Base-by-base conservation (phyloP, 2,888 invertebrate genomes). In the Tholera decimalis region DNA sequence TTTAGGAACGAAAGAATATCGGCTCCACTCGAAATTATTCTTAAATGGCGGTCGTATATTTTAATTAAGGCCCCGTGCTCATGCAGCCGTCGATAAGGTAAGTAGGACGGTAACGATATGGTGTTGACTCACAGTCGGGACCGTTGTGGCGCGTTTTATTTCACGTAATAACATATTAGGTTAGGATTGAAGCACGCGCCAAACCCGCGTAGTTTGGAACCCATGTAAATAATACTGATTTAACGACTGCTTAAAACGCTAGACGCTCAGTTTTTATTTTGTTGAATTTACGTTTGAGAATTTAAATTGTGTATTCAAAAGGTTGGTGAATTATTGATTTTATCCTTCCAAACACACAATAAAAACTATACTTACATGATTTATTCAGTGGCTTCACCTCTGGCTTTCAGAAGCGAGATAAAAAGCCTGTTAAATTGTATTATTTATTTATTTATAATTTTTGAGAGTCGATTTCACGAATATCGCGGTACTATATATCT, bases 121-220 rank as follows among this genome's bases (percentile, higher is more conserved):
- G 77, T 79, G 77, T 79, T 61, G 77, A 77, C 79, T 84, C 80
- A 79, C 84, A 83, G 82, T 80, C 83, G 80, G 80, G 84, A 79
- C 80, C 85, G 84, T 80, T 83, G 90, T 72, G 83, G 84, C 87
- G 78, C 84, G 89, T 91, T 93, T 92, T 93, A 94, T 94, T 93
- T 91, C 93, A 89, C 91, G 88, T 94, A 93, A 93, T 93, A 93
- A 93, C 93, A 93, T 90, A 94, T 93, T 93, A 93, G 89, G 84
- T 77, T 81, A 83, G 78, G 83, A 86, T 82, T 69, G 82, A 77
- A 85, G 90, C 90, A 88, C 87, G 89, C 88, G 87, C 86, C 80
- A 63, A 68, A 66, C 73, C 76, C 79, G 83, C 84, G 82, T 87
- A 88, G 89, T 89, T 91, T 88, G 82, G 87, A 82, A 79, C 82